A percentile compares a stretch with the other conserved stretches of the same genome.
Evolutionary conservation across 2,797 vertebrate genomes (phyloP).

Genomic region (Pempheris klunzingeri): DNA sequence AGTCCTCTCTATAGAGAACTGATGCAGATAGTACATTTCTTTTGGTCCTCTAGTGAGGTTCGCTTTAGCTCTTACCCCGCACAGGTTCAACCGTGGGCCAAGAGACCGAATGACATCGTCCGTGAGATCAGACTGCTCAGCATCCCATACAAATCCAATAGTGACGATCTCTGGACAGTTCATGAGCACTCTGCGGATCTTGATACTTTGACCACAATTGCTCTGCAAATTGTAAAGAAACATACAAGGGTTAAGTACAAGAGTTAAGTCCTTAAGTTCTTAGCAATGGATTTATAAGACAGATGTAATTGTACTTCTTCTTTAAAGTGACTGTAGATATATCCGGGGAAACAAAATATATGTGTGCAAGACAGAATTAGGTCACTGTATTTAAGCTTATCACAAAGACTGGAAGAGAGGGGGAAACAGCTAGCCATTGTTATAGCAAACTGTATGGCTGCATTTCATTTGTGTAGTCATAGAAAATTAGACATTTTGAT

Average conservation of each 20-base stretch:
- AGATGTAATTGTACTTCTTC: not conserved
- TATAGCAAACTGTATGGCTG: not conserved
- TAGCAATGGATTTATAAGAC: not conserved
- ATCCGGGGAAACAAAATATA: not conserved
- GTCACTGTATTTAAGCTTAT: not conserved
- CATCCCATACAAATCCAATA: slow-evolving; percentile 97
- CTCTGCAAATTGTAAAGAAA: slow-evolving; percentile 83
- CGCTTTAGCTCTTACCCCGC: slow-evolving; percentile 87
- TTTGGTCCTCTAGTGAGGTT: not conserved
- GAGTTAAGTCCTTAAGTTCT: not conserved
- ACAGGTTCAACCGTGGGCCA: slow-evolving; percentile 92
- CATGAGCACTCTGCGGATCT: slow-evolving; percentile 97
- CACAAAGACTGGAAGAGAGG: not conserved
- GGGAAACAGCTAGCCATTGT: not conserved
- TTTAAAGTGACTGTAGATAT: not conserved
- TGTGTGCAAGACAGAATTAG: too few relatives aligned
- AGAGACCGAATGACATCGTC: slow-evolving; percentile 94
- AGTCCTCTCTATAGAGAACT: not conserved
- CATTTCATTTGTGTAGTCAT: not conserved
- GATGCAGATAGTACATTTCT: not conserved
- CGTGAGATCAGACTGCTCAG: slow-evolving; percentile 96
- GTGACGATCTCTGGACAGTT: slow-evolving; percentile 99
- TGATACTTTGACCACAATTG: slow-evolving; percentile 97
- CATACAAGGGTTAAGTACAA: not conserved
- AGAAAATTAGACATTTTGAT: not conserved